A percentile compares a stretch with the other conserved stretches of the same genome.
These are phyloP conservation scores for Apis dorsata DNA, from an alignment of 1,140 invertebrate genomes.

Conservation along the genomic window DNA sequence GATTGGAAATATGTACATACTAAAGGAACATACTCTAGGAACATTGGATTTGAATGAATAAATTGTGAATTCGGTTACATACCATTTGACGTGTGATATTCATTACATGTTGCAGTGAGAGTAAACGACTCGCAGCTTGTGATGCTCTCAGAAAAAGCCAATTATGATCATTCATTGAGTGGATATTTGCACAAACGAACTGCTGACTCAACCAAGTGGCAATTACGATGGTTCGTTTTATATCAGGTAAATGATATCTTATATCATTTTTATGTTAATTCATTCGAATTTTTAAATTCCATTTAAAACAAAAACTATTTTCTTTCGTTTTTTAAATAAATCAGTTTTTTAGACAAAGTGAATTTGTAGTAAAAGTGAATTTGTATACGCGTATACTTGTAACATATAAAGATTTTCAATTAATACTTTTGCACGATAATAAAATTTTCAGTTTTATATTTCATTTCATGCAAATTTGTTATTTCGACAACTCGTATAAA, in stretches of 20 bases:
- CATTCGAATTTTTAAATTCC: neutral
- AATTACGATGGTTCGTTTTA: slow-evolving; percentile 92
- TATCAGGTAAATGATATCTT: slow-evolving; percentile 86
- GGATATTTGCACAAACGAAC: slow-evolving; percentile 93
- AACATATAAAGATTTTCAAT: neutral
- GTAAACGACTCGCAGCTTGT: slow-evolving; percentile 91
- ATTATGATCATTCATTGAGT: slow-evolving; percentile 87
- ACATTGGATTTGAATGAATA: neutral
- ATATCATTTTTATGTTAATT: neutral
- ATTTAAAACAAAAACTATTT: too few relatives aligned
- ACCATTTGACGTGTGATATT: neutral
- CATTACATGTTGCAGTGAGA: slow-evolving; percentile 80
- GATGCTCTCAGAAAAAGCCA: slow-evolving; percentile 91
- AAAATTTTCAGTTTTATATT: too few relatives aligned
- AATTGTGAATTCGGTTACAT: neutral
- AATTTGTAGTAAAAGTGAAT: too few relatives aligned
- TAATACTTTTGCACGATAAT: neutral
- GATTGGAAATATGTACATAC: neutral
- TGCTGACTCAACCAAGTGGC: slow-evolving; percentile 93
- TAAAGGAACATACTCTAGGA: too few relatives aligned
- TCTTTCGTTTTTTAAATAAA: neutral
- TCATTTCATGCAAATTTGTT: too few relatives aligned
- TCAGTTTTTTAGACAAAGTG: too few relatives aligned
- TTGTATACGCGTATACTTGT: neutral
- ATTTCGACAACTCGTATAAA: too few relatives aligned